Percentiles rank a stretch among this genome's conserved stretches.
Conservation (phyloP, 2,888 invertebrate genomes). For the Calameuta idolon region DNA sequence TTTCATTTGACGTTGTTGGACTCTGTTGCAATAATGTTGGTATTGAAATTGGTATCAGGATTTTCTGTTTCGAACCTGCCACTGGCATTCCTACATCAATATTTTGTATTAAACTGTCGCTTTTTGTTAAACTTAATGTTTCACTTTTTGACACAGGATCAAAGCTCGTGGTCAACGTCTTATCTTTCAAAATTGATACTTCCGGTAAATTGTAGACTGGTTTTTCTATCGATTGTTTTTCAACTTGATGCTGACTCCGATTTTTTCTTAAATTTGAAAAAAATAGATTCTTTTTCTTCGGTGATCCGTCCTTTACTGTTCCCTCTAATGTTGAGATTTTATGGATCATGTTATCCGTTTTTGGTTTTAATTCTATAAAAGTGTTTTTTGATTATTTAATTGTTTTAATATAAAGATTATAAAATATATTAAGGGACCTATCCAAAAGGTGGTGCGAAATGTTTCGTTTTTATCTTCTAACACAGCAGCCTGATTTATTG, state of each 20-base stretch:
- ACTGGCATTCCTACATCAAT: background rate
- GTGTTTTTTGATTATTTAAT: background rate
- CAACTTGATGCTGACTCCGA: background rate
- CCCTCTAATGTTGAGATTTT: background rate
- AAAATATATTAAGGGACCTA: background rate
- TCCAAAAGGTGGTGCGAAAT: background rate
- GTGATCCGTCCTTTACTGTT: background rate
- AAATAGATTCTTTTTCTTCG: background rate
- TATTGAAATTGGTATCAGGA: background rate
- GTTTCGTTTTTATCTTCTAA: background rate
- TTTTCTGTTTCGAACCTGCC: background rate
- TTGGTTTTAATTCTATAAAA: background rate
- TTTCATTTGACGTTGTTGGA: background rate
- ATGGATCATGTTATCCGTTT: background rate
- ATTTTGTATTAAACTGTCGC: background rate
- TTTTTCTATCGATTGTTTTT: background rate
- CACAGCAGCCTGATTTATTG: background rate
- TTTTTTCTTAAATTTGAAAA: background rate
- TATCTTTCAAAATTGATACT: background rate
- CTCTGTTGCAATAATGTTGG: background rate
- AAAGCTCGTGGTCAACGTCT: background rate
- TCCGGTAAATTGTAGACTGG: background rate
- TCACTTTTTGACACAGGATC: background rate
- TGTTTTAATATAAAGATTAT: background rate
- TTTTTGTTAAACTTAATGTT: background rate